Conservation (phyloP, 2,888 invertebrate species). For the Temnothorax rugatulus region DNA sequence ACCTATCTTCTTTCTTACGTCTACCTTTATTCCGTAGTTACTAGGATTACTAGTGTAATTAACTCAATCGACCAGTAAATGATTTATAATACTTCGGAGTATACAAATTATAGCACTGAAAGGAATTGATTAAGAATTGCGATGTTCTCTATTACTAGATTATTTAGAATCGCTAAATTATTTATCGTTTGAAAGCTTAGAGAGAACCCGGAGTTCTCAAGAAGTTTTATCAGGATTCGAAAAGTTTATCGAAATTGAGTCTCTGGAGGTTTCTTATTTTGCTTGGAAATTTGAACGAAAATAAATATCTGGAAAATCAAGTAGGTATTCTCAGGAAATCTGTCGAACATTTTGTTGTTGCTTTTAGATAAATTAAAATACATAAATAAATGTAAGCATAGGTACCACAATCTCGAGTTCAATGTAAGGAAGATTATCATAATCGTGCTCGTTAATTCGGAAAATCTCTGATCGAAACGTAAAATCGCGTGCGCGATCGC, state of each 20-base stretch:
- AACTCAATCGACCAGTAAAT: neutral
- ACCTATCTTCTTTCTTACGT: neutral
- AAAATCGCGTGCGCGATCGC: slow-evolving; percentile 16
- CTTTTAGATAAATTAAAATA: neutral
- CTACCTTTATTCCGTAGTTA: neutral
- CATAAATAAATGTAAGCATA: neutral
- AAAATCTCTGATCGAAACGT: neutral
- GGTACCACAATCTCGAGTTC: neutral
- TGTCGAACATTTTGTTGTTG: neutral
- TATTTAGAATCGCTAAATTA: neutral
- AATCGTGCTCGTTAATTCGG: neutral
- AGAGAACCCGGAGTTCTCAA: neutral
- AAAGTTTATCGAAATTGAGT: neutral
- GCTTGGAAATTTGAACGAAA: neutral
- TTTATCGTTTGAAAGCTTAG: neutral
- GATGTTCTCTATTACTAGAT: neutral
- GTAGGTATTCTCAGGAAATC: neutral
- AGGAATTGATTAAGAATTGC: neutral
- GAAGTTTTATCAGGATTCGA: neutral
- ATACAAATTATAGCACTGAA: neutral
- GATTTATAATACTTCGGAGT: neutral
- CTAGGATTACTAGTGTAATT: neutral
- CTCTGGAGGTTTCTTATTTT: neutral
- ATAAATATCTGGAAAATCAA: neutral
- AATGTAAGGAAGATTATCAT: neutral